phyloP scores from a whole-genome alignment of 2,113 vertebrate genomes.

The Sarotherodon lohbergeri region DNA sequence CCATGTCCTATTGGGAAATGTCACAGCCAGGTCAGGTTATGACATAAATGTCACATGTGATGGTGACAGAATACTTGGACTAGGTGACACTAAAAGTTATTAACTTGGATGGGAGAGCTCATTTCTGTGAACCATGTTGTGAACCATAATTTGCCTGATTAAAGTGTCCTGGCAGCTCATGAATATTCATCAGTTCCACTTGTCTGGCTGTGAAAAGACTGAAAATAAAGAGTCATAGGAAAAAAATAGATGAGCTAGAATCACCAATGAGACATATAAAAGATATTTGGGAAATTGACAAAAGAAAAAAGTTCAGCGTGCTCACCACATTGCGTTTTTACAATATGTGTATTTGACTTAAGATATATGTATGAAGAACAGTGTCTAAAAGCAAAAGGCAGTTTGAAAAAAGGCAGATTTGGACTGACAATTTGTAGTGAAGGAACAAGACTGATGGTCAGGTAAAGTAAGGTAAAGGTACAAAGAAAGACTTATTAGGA shows the following conservation, averaged over 20 bases:
- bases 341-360: background rate
- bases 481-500: background rate
- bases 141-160: constrained; percentile 52
- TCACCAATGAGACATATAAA: background rate
- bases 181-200: constrained; percentile 58
- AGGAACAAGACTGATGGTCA: background rate
- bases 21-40: background rate
- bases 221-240: constrained; percentile 6
- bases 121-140: constrained; percentile 41
- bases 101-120: constrained; percentile 44
- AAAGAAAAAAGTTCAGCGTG: background rate
- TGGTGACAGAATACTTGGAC: constrained; percentile 21
- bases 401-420: background rate
- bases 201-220: constrained; percentile 29
- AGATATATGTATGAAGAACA: background rate
- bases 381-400: background rate
- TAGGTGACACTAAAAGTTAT: constrained; percentile 38
- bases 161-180: constrained; percentile 51
- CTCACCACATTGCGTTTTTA: background rate
- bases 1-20: constrained; percentile 8
- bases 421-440: background rate
- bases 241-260: background rate
- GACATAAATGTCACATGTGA: constrained; percentile 27
- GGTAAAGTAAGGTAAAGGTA: background rate
- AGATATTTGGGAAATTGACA: background rate